phyloP scores from a whole-genome alignment of 2,888 invertebrate species.

The Yponomeuta plumbellus region DNA sequence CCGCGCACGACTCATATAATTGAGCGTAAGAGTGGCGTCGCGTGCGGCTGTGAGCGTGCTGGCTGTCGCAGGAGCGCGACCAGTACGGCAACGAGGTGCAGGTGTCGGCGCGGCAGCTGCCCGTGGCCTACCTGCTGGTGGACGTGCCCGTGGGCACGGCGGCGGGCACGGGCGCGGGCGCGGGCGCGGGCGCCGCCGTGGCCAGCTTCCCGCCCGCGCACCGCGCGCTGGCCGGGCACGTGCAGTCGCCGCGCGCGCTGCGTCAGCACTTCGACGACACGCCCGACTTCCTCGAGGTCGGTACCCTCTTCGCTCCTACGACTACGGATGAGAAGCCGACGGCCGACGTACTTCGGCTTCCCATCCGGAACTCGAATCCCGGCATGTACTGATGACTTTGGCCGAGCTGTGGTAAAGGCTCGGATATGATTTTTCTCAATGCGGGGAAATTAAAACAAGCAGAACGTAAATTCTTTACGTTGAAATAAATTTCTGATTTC shows the following conservation, averaged over 20 bases:
- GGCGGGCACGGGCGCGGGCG: constrained; percentile 14
- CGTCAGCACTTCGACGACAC: constrained; percentile 44
- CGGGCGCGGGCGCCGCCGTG: constrained; percentile 24
- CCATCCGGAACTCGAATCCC: too few relatives aligned
- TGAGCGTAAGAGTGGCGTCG: too few relatives aligned
- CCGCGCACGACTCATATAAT: too few relatives aligned
- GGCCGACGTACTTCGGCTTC: too few relatives aligned
- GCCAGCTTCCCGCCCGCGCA: constrained; percentile 55
- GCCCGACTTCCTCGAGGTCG: constrained; percentile 78
- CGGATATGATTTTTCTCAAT: too few relatives aligned
- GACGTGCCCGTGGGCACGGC: constrained; percentile 96
- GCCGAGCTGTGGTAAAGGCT: too few relatives aligned
- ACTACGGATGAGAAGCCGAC: too few relatives aligned
- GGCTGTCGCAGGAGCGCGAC: constrained; percentile 89
- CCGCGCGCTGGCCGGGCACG: constrained; percentile 44
- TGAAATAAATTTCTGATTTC: too few relatives aligned
- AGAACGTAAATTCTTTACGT: too few relatives aligned
- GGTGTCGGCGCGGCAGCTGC: constrained; percentile 93
- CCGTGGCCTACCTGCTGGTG: constrained; percentile 97
- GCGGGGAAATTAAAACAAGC: too few relatives aligned
- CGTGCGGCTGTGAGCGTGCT: background rate
- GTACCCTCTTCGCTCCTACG: too few relatives aligned
- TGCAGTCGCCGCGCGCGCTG: constrained; percentile 54
- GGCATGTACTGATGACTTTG: too few relatives aligned
- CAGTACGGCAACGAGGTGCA: constrained; percentile 98